Conservation (phyloP, 1,140 invertebrate species). For the Solenopsis fugax region DNA sequence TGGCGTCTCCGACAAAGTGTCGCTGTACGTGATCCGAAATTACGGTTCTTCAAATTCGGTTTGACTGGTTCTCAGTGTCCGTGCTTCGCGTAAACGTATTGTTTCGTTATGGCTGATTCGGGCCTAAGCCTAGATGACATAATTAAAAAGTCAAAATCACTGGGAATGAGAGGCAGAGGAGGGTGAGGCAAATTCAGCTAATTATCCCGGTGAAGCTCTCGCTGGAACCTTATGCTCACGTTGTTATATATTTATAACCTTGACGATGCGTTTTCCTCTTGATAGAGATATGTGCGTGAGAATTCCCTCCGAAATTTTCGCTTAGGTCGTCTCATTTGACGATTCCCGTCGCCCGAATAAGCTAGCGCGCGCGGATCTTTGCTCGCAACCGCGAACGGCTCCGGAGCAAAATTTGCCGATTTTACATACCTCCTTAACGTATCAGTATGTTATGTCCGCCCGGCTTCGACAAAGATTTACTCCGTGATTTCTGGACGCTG, state of each 20-base stretch:
- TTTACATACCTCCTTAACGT: no score
- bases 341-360: background rate
- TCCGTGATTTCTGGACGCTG: background rate
- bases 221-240: no score
- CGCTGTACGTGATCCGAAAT: conserved; percentile 16
- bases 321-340: background rate
- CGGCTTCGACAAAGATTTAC: background rate
- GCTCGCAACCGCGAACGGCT: no score
- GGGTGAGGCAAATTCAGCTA: conserved; percentile 75
- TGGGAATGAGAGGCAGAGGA: conserved; percentile 80
- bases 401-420: background rate
- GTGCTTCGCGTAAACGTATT: conserved; percentile 48
- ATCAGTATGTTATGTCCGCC: no score
- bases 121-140: conserved; percentile 83
- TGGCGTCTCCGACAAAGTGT: background rate
- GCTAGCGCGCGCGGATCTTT: background rate
- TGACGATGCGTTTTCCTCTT: background rate
- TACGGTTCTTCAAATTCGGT: conserved; percentile 5
- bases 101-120: conserved; percentile 73
- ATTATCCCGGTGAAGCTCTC: background rate
- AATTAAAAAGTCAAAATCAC: conserved; percentile 82
- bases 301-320: background rate
- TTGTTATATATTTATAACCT: conserved; percentile 27
- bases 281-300: background rate
- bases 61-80: conserved; percentile 13